Evolutionary conservation across 2,888 invertebrate species (phyloP), one percentile per base, ranked within the genome.

Genomic region (Apocheima hispidaria): DNA sequence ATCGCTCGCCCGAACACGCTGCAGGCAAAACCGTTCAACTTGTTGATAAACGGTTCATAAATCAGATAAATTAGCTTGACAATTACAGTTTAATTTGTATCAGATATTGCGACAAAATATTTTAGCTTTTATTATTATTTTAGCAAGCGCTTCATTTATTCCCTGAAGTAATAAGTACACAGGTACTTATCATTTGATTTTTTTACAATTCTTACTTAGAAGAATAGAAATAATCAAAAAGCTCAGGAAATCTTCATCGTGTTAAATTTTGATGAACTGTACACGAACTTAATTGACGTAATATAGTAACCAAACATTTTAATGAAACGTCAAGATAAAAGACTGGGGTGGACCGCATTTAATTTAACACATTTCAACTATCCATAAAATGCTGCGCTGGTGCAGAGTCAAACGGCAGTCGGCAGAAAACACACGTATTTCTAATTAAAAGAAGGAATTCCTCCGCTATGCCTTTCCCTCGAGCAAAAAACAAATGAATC

Each of bases 371-470:
- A 63, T 61, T 66, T 69, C 63, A 75, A 72, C 73, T 65, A 79
- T 78, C 65, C 61, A 40, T 72, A 77, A 74, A 84, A 86, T 82
- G 78, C 76, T 70, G 76, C 68, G 74, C 72, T 73, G 68, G 67
- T 65, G 72, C 70, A 70, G 69, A 70, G 21, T 23, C 73, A 60
- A 50, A 54, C 50, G 36, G 69, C 74, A 75, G 75, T 30, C 48
- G 18, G 53, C 30, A 36, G 18, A 48, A 48, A 78, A 78, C 73
- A 79, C 77, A 75, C 81, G 78, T 79, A 75, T 74, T 73, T 78
- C 78, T 87, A 90, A 90, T 90, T 88, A 90, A 86, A 83, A 85
- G 81, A 86, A 85, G 81, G 86, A 87, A 87, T 88, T 82, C 85
- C 80, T 71, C 71, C 64, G 75, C 78, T 79, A 81, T 81, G 79